Evolutionary conservation across 2,797 vertebrate genomes (phyloP).

Genomic region (Myoxocephalus aenaeus): DNA sequence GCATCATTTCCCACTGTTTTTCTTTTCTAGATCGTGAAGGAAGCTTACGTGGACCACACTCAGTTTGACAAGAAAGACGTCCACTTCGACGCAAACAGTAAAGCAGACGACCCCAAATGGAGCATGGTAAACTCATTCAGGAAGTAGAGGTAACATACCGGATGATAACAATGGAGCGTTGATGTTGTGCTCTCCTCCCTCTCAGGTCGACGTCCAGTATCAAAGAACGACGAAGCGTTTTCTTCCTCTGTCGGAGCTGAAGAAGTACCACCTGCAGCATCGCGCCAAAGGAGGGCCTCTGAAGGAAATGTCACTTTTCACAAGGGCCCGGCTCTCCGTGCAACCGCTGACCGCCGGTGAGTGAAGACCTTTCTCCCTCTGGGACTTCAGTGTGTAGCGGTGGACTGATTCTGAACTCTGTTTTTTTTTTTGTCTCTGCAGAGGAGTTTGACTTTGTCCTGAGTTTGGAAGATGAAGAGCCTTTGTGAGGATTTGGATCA

Average conservation of each 20-base stretch:
- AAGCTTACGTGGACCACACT: conserved; percentile 96
- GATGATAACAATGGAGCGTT: background rate
- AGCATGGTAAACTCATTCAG: conserved; percentile 88
- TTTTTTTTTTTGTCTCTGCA: conserved; percentile 74
- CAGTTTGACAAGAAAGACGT: conserved; percentile 94
- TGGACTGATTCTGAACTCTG: background rate
- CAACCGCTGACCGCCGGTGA: conserved; percentile 91
- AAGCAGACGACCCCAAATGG: conserved; percentile 94
- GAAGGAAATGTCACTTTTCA: conserved; percentile 90
- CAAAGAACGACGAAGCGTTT: conserved; percentile 92
- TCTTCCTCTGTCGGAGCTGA: conserved; percentile 92
- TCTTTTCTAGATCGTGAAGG: conserved; percentile 90
- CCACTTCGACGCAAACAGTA: conserved; percentile 93
- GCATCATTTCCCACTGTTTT: background rate
- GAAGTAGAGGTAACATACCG: background rate
- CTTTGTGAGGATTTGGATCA: conserved; percentile 70
- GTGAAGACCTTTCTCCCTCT: background rate
- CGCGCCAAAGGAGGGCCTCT: conserved; percentile 85
- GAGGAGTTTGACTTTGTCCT: conserved; percentile 95
- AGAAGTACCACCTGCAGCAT: conserved; percentile 89
- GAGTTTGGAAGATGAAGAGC: conserved; percentile 89
- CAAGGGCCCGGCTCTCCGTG: conserved; percentile 90
- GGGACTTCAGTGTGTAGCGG: background rate
- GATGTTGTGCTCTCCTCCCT: background rate
- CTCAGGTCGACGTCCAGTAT: conserved; percentile 94